phyloP scores from a whole-genome alignment of 53 echinoderm and acorn worm genomes.

The Mesocentrotus franciscanus region DNA sequence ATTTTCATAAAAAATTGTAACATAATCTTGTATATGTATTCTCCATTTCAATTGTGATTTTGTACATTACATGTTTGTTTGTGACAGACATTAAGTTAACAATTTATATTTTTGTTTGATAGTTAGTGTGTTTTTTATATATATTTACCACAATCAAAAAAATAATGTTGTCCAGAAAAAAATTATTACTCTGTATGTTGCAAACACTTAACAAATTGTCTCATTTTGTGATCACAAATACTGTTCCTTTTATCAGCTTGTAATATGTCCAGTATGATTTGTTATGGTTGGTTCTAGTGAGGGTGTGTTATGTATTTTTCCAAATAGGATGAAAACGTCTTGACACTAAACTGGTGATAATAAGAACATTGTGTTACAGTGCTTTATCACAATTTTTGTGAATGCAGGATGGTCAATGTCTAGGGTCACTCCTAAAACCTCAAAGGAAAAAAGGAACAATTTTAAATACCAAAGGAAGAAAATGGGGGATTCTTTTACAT shows the following conservation, averaged over 20 bases:
- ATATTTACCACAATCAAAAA: not conserved
- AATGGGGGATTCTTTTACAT: too few relatives aligned
- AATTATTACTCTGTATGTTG: not conserved
- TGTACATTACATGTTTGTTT: constrained; percentile 37
- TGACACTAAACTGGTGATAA: not conserved
- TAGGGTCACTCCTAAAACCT: not conserved
- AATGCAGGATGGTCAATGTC: not conserved
- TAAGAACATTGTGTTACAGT: not conserved
- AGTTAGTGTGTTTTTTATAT: constrained; percentile 24
- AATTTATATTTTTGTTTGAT: constrained; percentile 49
- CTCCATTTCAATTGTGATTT: constrained; percentile 34
- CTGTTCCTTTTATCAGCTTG: not conserved
- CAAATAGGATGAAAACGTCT: not conserved
- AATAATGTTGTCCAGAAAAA: not conserved
- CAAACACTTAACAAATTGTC: not conserved
- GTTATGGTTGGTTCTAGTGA: not conserved
- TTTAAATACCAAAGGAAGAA: not conserved
- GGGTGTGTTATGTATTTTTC: not conserved
- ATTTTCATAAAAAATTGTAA: not conserved
- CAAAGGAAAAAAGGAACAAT: too few relatives aligned
- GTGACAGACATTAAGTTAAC: constrained; percentile 48
- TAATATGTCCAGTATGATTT: not conserved
- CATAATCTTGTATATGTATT: constrained; percentile 44
- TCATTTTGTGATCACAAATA: not conserved
- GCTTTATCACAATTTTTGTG: not conserved